Base-by-base conservation (phyloP, 2,113 vertebrate genomes). In the Agapornis roseicollis region DNA sequence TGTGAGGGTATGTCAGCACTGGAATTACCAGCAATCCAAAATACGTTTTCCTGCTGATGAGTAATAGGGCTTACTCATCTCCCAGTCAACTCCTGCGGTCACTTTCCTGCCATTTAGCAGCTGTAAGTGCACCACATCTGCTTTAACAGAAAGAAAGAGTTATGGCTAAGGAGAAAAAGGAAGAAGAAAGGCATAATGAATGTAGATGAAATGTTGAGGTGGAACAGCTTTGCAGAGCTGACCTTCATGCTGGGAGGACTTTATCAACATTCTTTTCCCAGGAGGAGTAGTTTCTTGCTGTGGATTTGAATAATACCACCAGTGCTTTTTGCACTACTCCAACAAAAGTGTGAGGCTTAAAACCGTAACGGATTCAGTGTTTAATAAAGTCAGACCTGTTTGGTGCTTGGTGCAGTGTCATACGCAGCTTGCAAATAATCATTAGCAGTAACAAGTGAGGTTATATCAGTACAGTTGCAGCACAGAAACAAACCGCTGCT, bases 51-150 rank as follows among this genome's bases (percentile, higher is more conserved):
- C 49, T 77, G 42, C 49, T 82, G 29, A 14, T 71, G 50, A 39
- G 25, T 68, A 37, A 41, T 56, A 18, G 16, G 44, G 74, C 35
- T 79, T 87, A 68, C 0, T 70, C 0, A 69, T 79, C 61, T 79
- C 33, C 42, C 27, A 73, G 58, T 77, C 41, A 80, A 25, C 33
- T 69, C 46, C 64, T 58, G 41, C 35, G 27, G 55, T 87, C 6
- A 47, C 84, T 93, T 93, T 83, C 47, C 16, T 72, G 47, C 55
- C 23, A 39, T 76, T 88, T 68, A 66, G 63, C 76, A 82, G 47
- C 49, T 72, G 33, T 52, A 50, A 82, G 29, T 35, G 10, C n/a
- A 68, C 37, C 17, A 25, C 18, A 46, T 85, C 35, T 85, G 27
- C 74, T 76, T 82, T 69, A 64, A 80, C 9, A 44, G 44, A 13